Evolutionary conservation across 1,140 invertebrate genomes (phyloP), one percentile per base, ranked within the genome.

Genomic region (Tribolium castaneum): DNA sequence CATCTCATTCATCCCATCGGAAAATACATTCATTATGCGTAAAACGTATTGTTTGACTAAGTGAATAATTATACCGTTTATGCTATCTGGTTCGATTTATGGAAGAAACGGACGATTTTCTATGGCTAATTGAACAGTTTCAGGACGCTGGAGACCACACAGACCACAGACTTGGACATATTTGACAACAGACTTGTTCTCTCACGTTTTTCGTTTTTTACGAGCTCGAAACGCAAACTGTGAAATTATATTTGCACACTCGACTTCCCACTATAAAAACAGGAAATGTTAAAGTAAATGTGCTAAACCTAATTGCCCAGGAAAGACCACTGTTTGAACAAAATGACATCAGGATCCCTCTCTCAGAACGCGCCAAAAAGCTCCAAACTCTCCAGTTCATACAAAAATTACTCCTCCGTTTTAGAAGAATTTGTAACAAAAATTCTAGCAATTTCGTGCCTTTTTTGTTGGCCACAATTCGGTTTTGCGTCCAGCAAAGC

Each of bases 21-120:
- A 62, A 62, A 62, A 30, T 62, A 62, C 56, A 62, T 62, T 62
- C 56, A 62, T 62, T 62, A 62, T 62, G 56, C 19, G 56, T 30
- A 62, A 62, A 54, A 25, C 56, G 16, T 30, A 62, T 62, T 62
- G 56, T 62, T 62, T 62, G 56, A 62, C 19, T 62, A 62, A 62
- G 56, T 62, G 56, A 62, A 62, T 62, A 62, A 62, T 62, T 30
- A 62, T 62, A 62, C 56, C 13, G 56, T 30, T 62, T 62, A 30
- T 62, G 56, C 25, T 30, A 62, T 62, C 56, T 25, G 56, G 4
- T 10, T 22, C 56, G 56, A 62, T 62, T 62, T 62, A 62, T 62
- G 56, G 56, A 10, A 22, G 19, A 62, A 62, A 62, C 25, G 2
- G 56, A 30, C 56, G 56, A 30, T 62, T 62, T 62, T 62, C 56